Conservation (phyloP, 2,797 vertebrate genomes). For the Crocodylus rhombifer region DNA sequence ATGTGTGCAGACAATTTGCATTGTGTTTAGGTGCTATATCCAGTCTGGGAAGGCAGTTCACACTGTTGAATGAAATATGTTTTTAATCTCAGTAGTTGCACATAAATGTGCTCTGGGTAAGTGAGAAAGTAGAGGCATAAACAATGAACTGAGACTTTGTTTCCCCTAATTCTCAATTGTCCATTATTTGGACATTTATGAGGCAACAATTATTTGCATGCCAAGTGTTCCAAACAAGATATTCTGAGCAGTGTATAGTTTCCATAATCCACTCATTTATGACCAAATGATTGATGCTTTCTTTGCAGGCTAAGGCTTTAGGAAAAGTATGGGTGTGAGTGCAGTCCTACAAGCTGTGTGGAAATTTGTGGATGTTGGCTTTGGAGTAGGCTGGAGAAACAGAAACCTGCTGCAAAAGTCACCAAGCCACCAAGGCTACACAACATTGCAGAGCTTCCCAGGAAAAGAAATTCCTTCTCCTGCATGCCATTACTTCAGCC, state of each 20-base stretch:
- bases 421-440: background rate
- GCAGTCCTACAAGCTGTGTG: background rate
- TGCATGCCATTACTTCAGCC: background rate
- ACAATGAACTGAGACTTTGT: background rate
- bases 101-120: background rate
- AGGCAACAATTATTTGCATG: constrained; percentile 15
- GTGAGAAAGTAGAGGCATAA: constrained; percentile 1
- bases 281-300: constrained; percentile 16
- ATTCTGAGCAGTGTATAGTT: constrained; percentile 30
- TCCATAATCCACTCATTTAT: constrained; percentile 14
- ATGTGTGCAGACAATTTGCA: background rate
- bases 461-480: background rate
- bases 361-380: background rate
- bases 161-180: constrained; percentile 27
- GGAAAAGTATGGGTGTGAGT: constrained; percentile 30
- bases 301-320: constrained; percentile 24
- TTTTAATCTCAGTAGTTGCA: background rate
- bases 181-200: background rate
- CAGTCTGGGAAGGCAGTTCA: background rate
- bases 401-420: constrained; percentile 15
- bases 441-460: background rate
- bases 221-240: constrained; percentile 67
- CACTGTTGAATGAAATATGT: constrained; percentile 13
- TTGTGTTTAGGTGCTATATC: background rate
- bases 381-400: background rate